phyloP scores from a whole-genome alignment of 2,113 vertebrate genomes.

The Setophaga kirtlandii region DNA sequence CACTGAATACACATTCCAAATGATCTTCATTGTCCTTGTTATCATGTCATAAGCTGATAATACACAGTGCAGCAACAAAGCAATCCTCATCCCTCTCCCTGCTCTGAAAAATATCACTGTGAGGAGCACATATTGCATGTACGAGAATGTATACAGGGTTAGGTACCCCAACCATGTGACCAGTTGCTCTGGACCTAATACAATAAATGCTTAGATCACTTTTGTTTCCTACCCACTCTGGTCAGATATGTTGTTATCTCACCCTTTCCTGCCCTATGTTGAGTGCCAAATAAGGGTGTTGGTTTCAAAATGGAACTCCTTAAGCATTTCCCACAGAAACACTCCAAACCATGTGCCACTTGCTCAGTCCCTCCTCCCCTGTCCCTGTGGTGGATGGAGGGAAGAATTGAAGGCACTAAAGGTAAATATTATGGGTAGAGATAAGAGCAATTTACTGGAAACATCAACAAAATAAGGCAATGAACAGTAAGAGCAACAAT shows the following conservation, averaged over 20 bases:
- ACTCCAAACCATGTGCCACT: background rate
- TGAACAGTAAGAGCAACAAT: background rate
- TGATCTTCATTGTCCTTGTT: background rate
- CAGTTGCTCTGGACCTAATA: background rate
- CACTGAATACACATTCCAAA: background rate
- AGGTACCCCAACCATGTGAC: too few relatives aligned
- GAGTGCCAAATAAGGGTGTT: background rate
- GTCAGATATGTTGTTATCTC: background rate
- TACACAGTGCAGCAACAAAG: background rate
- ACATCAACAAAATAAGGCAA: background rate
- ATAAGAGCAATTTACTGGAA: background rate
- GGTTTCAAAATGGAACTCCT: background rate
- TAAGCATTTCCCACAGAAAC: background rate
- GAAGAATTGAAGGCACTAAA: background rate
- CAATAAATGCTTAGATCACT: background rate
- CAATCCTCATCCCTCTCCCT: background rate
- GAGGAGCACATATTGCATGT: too few relatives aligned
- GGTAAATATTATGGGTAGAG: background rate
- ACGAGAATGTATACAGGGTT: background rate
- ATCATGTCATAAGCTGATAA: background rate
- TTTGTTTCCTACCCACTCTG: background rate
- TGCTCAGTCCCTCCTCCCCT: background rate
- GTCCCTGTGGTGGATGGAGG: background rate
- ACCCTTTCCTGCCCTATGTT: background rate
- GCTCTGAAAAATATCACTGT: background rate